Evolutionary conservation across 2,797 vertebrate genomes (phyloP).

Genomic region (Sebastes jordani): DNA sequence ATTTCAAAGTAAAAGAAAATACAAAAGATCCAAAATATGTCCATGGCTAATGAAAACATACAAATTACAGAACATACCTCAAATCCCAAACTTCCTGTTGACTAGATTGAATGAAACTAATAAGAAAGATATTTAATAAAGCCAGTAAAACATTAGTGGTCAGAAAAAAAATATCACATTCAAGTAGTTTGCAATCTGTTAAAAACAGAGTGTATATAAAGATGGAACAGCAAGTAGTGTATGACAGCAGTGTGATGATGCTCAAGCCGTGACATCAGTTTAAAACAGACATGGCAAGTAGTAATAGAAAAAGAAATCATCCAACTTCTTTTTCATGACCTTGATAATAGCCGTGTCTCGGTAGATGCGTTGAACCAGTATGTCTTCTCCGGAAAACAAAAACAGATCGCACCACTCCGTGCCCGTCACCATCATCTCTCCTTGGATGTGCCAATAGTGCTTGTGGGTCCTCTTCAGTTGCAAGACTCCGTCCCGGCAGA

Average conservation of each 20-base stretch:
- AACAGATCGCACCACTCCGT: slow-evolving; percentile 61
- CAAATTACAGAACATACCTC: not conserved
- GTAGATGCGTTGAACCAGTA: slow-evolving; percentile 64
- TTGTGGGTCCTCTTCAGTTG: slow-evolving; percentile 27
- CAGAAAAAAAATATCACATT: not conserved
- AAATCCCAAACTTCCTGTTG: not conserved
- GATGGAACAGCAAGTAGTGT: not conserved
- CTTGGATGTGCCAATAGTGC: slow-evolving; percentile 58
- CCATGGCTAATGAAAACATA: not conserved
- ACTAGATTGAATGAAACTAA: not conserved
- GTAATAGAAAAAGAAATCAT: slow-evolving; percentile 54
- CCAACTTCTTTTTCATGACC: slow-evolving; percentile 43
- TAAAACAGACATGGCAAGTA: slow-evolving; percentile 43
- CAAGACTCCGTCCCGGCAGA: not conserved
- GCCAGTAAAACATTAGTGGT: not conserved
- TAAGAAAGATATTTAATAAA: not conserved
- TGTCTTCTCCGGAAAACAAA: slow-evolving; percentile 37
- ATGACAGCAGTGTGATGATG: not conserved
- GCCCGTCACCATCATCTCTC: slow-evolving; percentile 63
- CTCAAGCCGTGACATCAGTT: not conserved
- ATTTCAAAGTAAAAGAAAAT: not conserved
- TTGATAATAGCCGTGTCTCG: slow-evolving; percentile 14
- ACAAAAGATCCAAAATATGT: not conserved
- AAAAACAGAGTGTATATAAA: not conserved
- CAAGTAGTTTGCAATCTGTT: not conserved